These are phyloP conservation scores for Listrodromus nycthemerus DNA, from an alignment of 2,888 invertebrate species.

Conservation along the genomic window DNA sequence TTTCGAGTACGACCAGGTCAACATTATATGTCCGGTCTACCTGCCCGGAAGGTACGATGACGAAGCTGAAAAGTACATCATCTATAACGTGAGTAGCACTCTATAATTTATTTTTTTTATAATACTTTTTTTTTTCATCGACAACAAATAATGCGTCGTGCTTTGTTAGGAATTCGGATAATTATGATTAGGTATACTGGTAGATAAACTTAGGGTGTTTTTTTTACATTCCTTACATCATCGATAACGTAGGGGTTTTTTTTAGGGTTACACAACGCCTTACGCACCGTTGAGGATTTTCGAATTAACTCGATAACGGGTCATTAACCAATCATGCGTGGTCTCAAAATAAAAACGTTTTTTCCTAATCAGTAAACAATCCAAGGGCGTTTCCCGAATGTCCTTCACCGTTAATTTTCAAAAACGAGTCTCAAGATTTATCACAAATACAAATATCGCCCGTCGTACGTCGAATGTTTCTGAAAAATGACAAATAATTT, in stretches of 20 bases:
- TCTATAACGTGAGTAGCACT: constrained; percentile 91
- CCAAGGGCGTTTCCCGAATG: too few relatives aligned
- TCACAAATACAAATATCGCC: too few relatives aligned
- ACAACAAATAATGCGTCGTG: not conserved
- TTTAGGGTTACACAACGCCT: too few relatives aligned
- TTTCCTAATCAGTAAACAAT: not conserved
- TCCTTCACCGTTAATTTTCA: not conserved
- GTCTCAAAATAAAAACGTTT: not conserved
- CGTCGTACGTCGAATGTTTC: too few relatives aligned
- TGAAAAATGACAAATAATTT: too few relatives aligned
- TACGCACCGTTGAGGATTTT: not conserved
- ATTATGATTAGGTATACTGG: not conserved
- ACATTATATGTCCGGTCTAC: constrained; percentile 97
- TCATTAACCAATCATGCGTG: not conserved
- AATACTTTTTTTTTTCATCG: not conserved
- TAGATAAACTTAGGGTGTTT: not conserved
- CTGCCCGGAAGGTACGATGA: constrained; percentile 94
- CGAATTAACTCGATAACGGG: not conserved
- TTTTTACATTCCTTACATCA: not conserved
- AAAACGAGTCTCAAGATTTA: not conserved
- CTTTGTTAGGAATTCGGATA: not conserved
- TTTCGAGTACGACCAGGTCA: constrained; percentile 98
- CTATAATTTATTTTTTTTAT: not conserved
- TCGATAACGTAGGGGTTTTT: too few relatives aligned
- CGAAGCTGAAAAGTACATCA: constrained; percentile 97